These are phyloP conservation scores for Brachionus paranguensis DNA, from an alignment of 1,140 invertebrate species.

Conservation along the genomic window DNA sequence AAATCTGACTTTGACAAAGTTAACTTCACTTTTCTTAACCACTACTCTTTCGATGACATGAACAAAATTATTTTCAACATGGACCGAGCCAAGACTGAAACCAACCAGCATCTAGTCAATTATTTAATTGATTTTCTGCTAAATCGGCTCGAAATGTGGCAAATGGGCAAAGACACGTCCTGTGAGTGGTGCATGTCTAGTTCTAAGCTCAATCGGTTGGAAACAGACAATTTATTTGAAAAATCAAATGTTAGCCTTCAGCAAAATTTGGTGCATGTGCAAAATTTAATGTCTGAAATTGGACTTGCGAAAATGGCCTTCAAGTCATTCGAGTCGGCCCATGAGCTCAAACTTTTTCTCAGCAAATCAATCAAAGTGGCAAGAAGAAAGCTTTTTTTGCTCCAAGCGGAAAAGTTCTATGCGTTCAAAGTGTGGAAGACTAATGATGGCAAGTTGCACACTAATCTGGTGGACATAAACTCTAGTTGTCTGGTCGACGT, in stretches of 20 bases:
- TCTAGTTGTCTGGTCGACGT: neutral
- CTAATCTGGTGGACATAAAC: neutral
- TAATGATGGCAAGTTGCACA: neutral
- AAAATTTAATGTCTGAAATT: neutral
- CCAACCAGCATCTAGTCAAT: neutral
- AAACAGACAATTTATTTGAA: neutral
- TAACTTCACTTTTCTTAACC: neutral
- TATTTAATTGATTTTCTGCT: neutral
- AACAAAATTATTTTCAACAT: neutral
- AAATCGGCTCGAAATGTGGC: neutral
- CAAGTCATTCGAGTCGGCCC: neutral
- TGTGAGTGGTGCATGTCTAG: slow-evolving; percentile 4
- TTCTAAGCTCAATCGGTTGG: neutral
- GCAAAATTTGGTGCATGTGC: neutral
- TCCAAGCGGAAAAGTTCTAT: neutral
- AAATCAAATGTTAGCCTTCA: neutral
- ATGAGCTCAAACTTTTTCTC: neutral
- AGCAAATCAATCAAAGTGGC: neutral
- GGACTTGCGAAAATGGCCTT: neutral
- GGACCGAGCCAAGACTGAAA: neutral
- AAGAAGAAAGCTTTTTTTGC: neutral
- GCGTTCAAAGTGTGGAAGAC: neutral
- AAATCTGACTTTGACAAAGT: neutral
- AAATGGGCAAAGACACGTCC: neutral
- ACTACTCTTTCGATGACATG: neutral